Conservation (phyloP, 2,888 invertebrate species). For the Lamellibrachia satsuma region DNA sequence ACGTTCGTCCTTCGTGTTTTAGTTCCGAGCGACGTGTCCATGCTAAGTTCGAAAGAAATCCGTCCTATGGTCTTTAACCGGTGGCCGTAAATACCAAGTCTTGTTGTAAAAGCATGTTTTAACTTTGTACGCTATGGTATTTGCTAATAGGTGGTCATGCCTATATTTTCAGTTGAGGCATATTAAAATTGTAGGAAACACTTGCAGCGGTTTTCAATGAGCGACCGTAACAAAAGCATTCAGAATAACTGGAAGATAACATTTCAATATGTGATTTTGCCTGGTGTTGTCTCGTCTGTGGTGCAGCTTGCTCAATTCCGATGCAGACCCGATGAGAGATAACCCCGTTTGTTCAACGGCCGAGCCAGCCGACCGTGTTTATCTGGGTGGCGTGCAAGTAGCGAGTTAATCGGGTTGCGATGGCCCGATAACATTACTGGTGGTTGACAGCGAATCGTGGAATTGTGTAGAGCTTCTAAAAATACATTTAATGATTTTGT, state of each 20-base stretch:
- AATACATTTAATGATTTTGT: slow-evolving; percentile 17
- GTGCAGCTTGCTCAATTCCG: background rate
- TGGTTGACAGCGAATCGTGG: background rate
- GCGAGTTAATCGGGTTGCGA: background rate
- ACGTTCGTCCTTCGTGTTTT: too few species aligned
- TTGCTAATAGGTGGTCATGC: background rate
- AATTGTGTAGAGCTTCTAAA: background rate
- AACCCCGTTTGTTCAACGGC: background rate
- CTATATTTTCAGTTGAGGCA: background rate
- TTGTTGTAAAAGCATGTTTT: too few species aligned
- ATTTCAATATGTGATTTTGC: background rate
- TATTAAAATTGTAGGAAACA: background rate
- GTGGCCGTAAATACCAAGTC: too few species aligned
- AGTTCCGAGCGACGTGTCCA: too few species aligned
- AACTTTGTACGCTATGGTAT: background rate
- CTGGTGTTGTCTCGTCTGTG: background rate
- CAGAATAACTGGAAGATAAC: background rate
- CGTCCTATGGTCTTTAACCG: too few species aligned
- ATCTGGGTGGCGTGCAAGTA: background rate
- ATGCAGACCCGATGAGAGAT: background rate
- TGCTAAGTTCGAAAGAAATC: too few species aligned
- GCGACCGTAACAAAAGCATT: background rate
- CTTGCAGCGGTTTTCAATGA: background rate
- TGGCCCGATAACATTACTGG: background rate
- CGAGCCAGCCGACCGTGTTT: background rate